Base-by-base conservation (phyloP, 1,140 invertebrate species). In the Scaptodrosophila lebanonensis region DNA sequence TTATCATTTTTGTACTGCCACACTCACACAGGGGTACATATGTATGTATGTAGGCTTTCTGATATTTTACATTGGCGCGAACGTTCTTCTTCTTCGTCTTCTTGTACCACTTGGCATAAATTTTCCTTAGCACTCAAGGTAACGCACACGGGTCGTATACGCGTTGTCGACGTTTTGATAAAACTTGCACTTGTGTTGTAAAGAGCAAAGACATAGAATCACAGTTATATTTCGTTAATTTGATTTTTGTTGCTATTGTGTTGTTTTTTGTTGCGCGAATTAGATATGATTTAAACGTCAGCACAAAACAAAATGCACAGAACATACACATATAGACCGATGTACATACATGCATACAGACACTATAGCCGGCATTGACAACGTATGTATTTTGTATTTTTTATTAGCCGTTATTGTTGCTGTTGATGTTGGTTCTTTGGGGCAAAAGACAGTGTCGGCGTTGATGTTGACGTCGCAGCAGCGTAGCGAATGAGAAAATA, bases 381-480 rank as follows among this genome's bases (percentile, higher is more conserved):
- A 25, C 39, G 60, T 35, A 51, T 45, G 16, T 39, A 45, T 58
- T 63, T 51, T 50, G 50, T 58, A 43, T 44, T 25, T 25, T 25
- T 25, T 25, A 4, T 3, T 25, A 25, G n/a, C n/a, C n/a, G n/a
- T 25, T 25, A n/a, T n/a, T n/a, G n/a, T n/a, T n/a, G 27, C 1
- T 54, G 42, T 22, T 47, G 15, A 18, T 58, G 13, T 13, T 38
- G 5, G 17, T 50, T 4, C 11, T 56, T 15, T 13, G 5, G 17
- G 11, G 25, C 25, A 35, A 33, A 15, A 22, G 45, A 29, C 42
- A 39, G 30, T 33, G 29, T 18, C 53, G n/a, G n/a, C n/a, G n/a
- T n/a, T 65, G 27, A 53, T 65, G 64, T 61, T 79, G 73, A 79
- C 68, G 68, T 77, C 68, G 72, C 72, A 73, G 52, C 59, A 63